These are phyloP conservation scores for Sesamia inferens DNA, from an alignment of 2,888 invertebrate genomes.

Conservation along the genomic window DNA sequence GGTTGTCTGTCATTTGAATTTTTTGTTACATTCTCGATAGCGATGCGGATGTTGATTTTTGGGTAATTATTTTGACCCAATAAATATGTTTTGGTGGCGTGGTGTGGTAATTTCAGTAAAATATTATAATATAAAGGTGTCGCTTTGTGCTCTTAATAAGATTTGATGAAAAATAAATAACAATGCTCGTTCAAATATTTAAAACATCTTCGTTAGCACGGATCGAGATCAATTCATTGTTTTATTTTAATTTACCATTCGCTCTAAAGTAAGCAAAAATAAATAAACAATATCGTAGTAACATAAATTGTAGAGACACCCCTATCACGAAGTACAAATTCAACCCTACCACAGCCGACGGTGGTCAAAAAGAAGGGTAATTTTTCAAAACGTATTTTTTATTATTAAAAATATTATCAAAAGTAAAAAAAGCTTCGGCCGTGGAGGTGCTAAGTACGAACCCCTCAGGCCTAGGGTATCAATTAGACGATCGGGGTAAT, in stretches of 20 bases:
- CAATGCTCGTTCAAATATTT: not conserved
- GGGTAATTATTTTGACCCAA: conserved; percentile 45
- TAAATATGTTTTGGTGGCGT: conserved; percentile 12
- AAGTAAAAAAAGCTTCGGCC: conserved; percentile 45
- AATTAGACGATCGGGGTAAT: conserved; percentile 77
- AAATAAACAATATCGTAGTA: not conserved
- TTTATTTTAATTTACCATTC: not conserved
- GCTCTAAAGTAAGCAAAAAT: not conserved
- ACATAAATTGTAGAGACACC: conserved; percentile 55
- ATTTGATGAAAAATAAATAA: not conserved
- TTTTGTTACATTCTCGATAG: conserved; percentile 49
- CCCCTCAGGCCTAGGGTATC: conserved; percentile 73
- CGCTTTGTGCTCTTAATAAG: not conserved
- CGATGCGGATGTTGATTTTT: conserved; percentile 58
- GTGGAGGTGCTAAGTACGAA: conserved; percentile 83
- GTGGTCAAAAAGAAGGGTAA: conserved; percentile 70
- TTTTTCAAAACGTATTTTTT: conserved; percentile 65
- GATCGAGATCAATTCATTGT: not conserved
- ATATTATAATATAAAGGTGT: not conserved
- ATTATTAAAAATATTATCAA: conserved; percentile 48
- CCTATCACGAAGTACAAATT: conserved; percentile 66
- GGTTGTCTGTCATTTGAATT: conserved; percentile 67
- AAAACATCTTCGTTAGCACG: not conserved
- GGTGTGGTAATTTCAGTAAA: not conserved
- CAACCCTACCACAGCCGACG: conserved; percentile 68